phyloP scores from a whole-genome alignment of 1,140 invertebrate species.

The Trinorchestia longiramus region DNA sequence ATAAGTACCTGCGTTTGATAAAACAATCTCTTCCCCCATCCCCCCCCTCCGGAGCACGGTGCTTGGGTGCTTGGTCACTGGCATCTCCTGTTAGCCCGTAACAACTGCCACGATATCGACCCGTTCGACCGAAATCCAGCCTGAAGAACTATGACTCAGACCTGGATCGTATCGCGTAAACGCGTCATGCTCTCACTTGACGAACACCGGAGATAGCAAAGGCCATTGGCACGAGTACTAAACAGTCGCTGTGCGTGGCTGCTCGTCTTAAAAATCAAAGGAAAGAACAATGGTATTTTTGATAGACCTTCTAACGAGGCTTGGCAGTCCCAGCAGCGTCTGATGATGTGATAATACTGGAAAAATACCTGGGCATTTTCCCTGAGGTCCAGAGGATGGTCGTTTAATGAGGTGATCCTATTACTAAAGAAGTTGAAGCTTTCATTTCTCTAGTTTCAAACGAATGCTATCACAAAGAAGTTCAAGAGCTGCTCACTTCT shows the following conservation, averaged over 20 bases:
- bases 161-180: not conserved
- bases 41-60: not conserved
- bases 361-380: not conserved
- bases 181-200: not conserved
- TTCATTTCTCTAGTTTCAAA: too few relatives aligned
- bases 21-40: not conserved
- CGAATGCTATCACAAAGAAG: too few relatives aligned
- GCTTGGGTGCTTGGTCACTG: not conserved
- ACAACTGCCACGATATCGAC: not conserved
- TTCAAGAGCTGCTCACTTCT: too few relatives aligned
- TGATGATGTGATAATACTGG: not conserved
- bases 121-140: slow-evolving; percentile 4
- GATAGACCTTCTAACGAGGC: not conserved
- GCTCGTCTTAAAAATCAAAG: not conserved
- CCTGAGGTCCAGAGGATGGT: not conserved
- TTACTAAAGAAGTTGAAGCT: not conserved
- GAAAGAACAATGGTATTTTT: not conserved
- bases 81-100: not conserved
- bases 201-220: not conserved
- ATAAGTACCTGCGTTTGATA: not conserved
- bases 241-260: not conserved
- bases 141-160: not conserved
- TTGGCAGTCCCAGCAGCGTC: not conserved
- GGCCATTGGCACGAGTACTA: not conserved
- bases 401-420: not conserved